Conservation (phyloP, 1,140 invertebrate species). For the Drosophila sp. region DNA sequence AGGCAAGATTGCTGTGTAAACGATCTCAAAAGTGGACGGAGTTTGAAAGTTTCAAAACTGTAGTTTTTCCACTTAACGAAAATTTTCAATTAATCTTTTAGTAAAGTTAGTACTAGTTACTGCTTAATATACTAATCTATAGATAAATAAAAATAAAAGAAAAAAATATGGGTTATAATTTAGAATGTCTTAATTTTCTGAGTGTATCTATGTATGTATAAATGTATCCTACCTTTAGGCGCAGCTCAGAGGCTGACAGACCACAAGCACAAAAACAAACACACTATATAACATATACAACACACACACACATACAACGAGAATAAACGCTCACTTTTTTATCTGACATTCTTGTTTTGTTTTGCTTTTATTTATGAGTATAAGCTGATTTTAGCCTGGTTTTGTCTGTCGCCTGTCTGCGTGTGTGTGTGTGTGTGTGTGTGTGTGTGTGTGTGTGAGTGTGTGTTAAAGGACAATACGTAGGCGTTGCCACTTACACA, state of each 20-base stretch:
- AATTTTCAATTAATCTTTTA: too few species aligned
- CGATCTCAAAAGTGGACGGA: too few species aligned
- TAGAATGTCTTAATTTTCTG: too few species aligned
- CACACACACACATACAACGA: background rate
- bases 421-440: background rate
- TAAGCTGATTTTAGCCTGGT: background rate
- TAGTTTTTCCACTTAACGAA: too few species aligned
- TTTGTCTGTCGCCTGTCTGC: slow-evolving; percentile 3
- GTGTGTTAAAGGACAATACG: background rate
- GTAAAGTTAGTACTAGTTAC: too few species aligned
- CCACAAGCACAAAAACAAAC: background rate
- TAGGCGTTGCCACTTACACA: background rate
- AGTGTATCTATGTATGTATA: background rate
- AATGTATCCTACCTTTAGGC: background rate
- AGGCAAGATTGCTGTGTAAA: too few species aligned
- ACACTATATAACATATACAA: too few species aligned
- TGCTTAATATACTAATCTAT: too few species aligned
- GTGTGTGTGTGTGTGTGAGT: background rate
- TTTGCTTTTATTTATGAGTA: background rate
- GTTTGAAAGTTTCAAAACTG: too few species aligned
- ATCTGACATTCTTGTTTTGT: slow-evolving; percentile 1
- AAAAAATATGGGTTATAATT: too few species aligned
- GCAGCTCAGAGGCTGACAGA: background rate
- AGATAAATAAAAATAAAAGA: too few species aligned
- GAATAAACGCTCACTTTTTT: slow-evolving; percentile 7